Evolutionary conservation across 2,797 vertebrate species (phyloP), one percentile per base, ranked within the genome.

Genomic region (Percopsis omiscomaycus): DNA sequence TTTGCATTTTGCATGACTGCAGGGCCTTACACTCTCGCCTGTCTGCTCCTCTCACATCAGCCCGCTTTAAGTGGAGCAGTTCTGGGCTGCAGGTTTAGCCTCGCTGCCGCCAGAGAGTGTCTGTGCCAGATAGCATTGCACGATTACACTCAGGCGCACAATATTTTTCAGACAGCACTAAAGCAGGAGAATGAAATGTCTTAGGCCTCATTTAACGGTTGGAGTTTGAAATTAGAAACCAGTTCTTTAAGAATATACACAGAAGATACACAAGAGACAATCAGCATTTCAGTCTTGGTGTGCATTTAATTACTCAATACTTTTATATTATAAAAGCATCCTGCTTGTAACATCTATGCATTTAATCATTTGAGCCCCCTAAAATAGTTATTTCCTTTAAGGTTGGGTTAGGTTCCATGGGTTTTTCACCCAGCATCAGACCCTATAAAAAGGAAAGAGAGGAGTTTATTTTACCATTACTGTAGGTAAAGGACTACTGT

Each of bases 1-100:
- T 89, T 92, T 95, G 94, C 94, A 94, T 95, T 95, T 95, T 95
- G 89, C 94, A 95, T 94, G 95, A 94, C 94, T 90, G 89, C 83
- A 66, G 93, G 95, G 93, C 91, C 90, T 89, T 91, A 89, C 93
- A 92, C 95, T 95, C 86, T 94, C 91, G 94, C 94, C 91, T 97
- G 96, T 98, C 96, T 94, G 90, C 91, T 95, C 89, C 72, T 67
- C 88, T 97, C 93, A 95, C 93, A 84, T 98, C 96, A 97, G 73
- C 91, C 88, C 78, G 86, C 87, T 84, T 91, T 94, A 94, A 94
- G 93, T 94, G 92, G 94, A 95, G 94, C 94, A 93, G 90, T 93
- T 94, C 91, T 92, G 87, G 88, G 84, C 92, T 93, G 92, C 93
- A 93, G 94, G 92, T 94, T 94, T 93, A 88, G 91, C 91, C 92